These are phyloP conservation scores for Protula sp. DNA, from an alignment of 2,888 invertebrate genomes.

Conservation along the genomic window DNA sequence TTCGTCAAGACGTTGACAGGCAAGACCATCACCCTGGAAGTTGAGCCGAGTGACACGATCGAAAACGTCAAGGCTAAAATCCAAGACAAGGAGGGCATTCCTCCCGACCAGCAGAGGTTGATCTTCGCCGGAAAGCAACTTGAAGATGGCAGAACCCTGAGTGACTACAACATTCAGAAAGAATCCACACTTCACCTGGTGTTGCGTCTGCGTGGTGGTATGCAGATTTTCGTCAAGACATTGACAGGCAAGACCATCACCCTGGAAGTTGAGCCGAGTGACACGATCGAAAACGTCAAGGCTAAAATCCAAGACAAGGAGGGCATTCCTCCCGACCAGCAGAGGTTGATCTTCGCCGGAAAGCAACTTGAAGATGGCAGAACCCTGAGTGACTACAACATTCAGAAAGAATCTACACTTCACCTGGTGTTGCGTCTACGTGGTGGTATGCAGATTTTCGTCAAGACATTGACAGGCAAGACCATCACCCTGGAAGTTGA, in stretches of 20 bases:
- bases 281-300: slow-evolving; percentile 94
- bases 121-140: slow-evolving; percentile 90
- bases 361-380: slow-evolving; percentile 89
- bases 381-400: slow-evolving; percentile 87
- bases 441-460: slow-evolving; percentile 30
- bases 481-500: slow-evolving; percentile 58
- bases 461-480: slow-evolving; percentile 26
- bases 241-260: slow-evolving; percentile 33
- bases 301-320: slow-evolving; percentile 48
- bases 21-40: slow-evolving; percentile 60
- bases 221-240: slow-evolving; percentile 30
- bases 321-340: slow-evolving; percentile 68
- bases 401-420: slow-evolving; percentile 91
- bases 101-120: slow-evolving; percentile 79
- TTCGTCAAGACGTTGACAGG: slow-evolving; percentile 58
- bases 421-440: slow-evolving; percentile 85
- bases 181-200: slow-evolving; percentile 89
- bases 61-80: slow-evolving; percentile 78
- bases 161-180: slow-evolving; percentile 92
- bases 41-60: slow-evolving; percentile 85
- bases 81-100: slow-evolving; percentile 54
- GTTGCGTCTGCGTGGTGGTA: slow-evolving; percentile 68
- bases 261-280: slow-evolving; percentile 68
- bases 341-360: slow-evolving; percentile 88
- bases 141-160: slow-evolving; percentile 83